phyloP scores from a whole-genome alignment of 2,888 invertebrate species.

The Erebia palarica region DNA sequence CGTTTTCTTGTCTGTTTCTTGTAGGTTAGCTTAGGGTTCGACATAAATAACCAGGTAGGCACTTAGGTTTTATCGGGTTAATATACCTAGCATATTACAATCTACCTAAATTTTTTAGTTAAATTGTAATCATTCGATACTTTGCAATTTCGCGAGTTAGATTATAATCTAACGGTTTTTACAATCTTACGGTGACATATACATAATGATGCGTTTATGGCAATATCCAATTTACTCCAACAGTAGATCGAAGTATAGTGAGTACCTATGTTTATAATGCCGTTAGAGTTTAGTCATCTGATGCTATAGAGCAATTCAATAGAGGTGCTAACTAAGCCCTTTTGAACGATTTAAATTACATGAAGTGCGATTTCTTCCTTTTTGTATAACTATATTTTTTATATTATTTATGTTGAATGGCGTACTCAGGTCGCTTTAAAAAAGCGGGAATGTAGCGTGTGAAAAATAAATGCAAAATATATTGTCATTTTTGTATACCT shows the following conservation, averaged over 20 bases:
- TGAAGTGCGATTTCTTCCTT: slow-evolving; percentile 22
- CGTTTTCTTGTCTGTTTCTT: too few relatives aligned
- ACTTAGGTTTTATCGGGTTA: too few relatives aligned
- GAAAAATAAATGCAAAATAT: neutral
- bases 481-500: neutral
- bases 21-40: too few relatives aligned
- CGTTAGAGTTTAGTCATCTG: slow-evolving; percentile 5
- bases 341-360: slow-evolving; percentile 9
- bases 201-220: neutral
- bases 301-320: neutral
- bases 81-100: too few relatives aligned
- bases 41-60: too few relatives aligned
- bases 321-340: neutral
- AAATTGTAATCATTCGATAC: too few relatives aligned
- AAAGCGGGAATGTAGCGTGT: neutral
- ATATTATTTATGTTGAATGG: slow-evolving; percentile 22
- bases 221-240: neutral
- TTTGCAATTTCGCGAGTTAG: too few relatives aligned
- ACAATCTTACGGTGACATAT: too few relatives aligned
- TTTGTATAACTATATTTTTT: slow-evolving; percentile 33
- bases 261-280: slow-evolving; percentile 3
- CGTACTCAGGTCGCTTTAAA: slow-evolving; percentile 18
- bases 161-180: too few relatives aligned
- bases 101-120: too few relatives aligned
- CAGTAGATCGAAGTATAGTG: neutral